Conservation (phyloP, 1,140 invertebrate genomes). For the Lordiphosa clarofinis region DNA sequence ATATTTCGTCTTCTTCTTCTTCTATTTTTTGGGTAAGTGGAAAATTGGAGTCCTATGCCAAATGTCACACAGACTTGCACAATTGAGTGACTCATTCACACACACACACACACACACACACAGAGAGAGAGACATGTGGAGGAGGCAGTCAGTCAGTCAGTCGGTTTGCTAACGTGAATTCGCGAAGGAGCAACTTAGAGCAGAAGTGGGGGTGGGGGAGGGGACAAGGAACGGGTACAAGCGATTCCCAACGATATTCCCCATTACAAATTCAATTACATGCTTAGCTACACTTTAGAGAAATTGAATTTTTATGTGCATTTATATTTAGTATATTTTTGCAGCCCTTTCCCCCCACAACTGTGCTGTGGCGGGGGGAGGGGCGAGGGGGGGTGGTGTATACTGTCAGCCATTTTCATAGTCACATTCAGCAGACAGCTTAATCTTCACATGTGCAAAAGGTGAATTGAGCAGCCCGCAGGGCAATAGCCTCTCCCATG, state of each 20-base stretch:
- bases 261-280: constrained; percentile 78
- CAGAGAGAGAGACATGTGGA: constrained; percentile 10
- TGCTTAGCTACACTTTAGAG: constrained; percentile 77
- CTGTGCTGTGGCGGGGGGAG: neutral
- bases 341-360: constrained; percentile 25
- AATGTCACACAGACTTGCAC: constrained; percentile 47
- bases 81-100: constrained; percentile 53
- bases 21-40: constrained; percentile 4
- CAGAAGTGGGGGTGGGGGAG: constrained; percentile 8
- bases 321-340: constrained; percentile 77
- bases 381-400: neutral
- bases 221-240: constrained; percentile 5
- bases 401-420: constrained; percentile 61
- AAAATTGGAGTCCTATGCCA: constrained; percentile 37
- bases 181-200: constrained; percentile 33
- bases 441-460: constrained; percentile 54
- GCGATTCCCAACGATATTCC: constrained; percentile 66
- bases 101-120: constrained; percentile 23
- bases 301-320: constrained; percentile 78
- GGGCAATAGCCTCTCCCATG: constrained; percentile 2
- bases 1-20: constrained; percentile 11
- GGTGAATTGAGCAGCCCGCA: constrained; percentile 35
- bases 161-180: constrained; percentile 38
- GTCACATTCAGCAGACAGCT: constrained; percentile 52
- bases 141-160: constrained; percentile 22